Conservation (phyloP, 2,113 vertebrate genomes). For the Microtus oregoni region DNA sequence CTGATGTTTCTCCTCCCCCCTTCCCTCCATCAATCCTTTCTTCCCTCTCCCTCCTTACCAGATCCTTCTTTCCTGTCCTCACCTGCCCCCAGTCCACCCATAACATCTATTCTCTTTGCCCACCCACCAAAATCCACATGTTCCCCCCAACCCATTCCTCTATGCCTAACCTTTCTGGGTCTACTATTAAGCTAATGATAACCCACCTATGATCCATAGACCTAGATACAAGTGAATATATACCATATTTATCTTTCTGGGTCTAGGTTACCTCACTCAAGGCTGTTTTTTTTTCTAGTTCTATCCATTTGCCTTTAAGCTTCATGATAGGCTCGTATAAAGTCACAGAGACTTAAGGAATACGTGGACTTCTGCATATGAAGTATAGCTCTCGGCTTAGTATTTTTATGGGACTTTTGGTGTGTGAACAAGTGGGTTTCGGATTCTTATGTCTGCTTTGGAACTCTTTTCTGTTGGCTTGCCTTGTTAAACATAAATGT, state of each 20-base stretch:
- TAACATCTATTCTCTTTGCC: neutral
- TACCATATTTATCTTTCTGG: neutral
- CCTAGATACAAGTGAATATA: neutral
- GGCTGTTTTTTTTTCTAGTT: neutral
- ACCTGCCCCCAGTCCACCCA: neutral
- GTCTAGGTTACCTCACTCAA: neutral
- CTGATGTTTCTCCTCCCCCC: neutral
- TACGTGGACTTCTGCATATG: neutral
- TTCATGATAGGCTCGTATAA: neutral
- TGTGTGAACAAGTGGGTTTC: neutral
- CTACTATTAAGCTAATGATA: neutral
- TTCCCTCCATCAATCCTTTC: neutral
- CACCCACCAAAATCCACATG: neutral
- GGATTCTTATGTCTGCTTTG: neutral
- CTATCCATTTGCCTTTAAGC: neutral
- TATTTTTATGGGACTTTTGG: neutral
- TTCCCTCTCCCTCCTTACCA: fast-evolving
- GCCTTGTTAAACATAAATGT: neutral
- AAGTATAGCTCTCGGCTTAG: neutral
- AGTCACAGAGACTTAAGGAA: neutral
- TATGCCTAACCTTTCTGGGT: neutral
- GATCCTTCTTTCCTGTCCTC: neutral
- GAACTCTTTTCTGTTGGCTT: neutral
- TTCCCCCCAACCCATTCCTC: neutral
- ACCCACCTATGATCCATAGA: neutral